These are phyloP conservation scores for Andrena marginata DNA, from an alignment of 2,888 invertebrate species.

Conservation along the genomic window DNA sequence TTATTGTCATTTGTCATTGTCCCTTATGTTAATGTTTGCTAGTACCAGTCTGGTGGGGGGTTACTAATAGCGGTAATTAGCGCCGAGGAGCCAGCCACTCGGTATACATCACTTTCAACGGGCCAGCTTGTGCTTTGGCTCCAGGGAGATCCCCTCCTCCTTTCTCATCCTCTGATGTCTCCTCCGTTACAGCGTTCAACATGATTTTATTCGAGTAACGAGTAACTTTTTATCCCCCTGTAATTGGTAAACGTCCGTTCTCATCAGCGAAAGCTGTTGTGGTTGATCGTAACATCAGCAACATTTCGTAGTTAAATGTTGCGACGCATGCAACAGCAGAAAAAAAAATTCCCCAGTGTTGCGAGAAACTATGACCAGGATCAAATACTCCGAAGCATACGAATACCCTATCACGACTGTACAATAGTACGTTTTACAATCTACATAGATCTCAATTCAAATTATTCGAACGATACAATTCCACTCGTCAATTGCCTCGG, in stretches of 20 bases:
- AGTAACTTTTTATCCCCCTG: not conserved
- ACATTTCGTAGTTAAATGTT: not conserved
- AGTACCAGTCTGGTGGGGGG: constrained; percentile 58
- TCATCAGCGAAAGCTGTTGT: not conserved
- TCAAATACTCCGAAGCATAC: too few species aligned
- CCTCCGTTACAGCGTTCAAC: not conserved
- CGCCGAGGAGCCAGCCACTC: constrained; percentile 70
- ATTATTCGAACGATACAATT: not conserved
- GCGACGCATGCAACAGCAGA: not conserved
- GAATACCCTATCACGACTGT: too few species aligned
- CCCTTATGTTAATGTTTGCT: constrained; percentile 76
- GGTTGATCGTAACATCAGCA: not conserved
- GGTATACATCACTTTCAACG: constrained; percentile 77
- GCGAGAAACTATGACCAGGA: too few species aligned
- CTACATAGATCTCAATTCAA: too few species aligned
- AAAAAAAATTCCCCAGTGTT: too few species aligned
- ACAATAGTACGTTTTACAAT: too few species aligned
- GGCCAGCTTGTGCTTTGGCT: constrained; percentile 53
- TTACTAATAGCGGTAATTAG: constrained; percentile 77
- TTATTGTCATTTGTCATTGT: constrained; percentile 76
- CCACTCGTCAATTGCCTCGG: not conserved
- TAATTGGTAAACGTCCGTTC: too few species aligned
- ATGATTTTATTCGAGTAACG: not conserved
- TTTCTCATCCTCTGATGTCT: constrained; percentile 30
- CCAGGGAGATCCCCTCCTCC: constrained; percentile 30